Percentiles rank a stretch among this genome's conserved stretches.
Evolutionary conservation across 2,888 invertebrate species (phyloP).

Genomic region (Ophion ventricosus): DNA sequence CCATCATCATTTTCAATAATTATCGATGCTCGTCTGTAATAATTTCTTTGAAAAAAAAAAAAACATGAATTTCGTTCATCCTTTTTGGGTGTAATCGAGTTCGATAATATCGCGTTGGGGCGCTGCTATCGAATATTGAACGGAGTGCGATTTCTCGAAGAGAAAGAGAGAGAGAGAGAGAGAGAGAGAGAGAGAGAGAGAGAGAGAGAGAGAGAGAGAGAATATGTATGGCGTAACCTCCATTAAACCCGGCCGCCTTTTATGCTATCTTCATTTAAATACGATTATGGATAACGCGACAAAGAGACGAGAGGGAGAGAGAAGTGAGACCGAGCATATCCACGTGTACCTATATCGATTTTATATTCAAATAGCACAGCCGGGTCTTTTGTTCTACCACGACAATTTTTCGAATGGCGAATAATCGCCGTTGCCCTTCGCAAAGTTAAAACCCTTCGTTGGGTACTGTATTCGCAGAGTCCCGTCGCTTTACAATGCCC

Average conservation of each 20-base stretch:
- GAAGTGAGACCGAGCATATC: constrained; percentile 48
- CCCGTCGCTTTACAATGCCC: constrained; percentile 58
- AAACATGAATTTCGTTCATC: not conserved
- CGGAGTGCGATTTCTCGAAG: constrained; percentile 42
- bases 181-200: not conserved
- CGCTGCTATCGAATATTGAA: constrained; percentile 49
- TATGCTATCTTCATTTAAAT: constrained; percentile 83
- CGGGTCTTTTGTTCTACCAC: constrained; percentile 80
- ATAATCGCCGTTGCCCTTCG: constrained; percentile 67
- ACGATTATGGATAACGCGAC: constrained; percentile 82
- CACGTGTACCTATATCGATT: constrained; percentile 78
- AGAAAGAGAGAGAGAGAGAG: too few relatives aligned
- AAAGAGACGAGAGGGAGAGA: constrained; percentile 47
- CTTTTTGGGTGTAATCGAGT: too few relatives aligned
- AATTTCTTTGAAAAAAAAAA: not conserved
- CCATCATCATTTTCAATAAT: too few relatives aligned
- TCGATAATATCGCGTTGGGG: too few relatives aligned
- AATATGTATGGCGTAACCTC: constrained; percentile 72
- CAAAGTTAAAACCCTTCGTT: constrained; percentile 60
- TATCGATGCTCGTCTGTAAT: too few relatives aligned
- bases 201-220: constrained; percentile 34
- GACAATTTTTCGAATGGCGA: constrained; percentile 77
- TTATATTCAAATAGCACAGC: constrained; percentile 81
- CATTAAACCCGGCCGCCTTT: constrained; percentile 78
- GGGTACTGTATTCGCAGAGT: constrained; percentile 35